A percentile compares a stretch with the other conserved stretches of the same genome.
Evolutionary conservation across 2,113 vertebrate genomes (phyloP).

Genomic region (Panthera tigris): DNA sequence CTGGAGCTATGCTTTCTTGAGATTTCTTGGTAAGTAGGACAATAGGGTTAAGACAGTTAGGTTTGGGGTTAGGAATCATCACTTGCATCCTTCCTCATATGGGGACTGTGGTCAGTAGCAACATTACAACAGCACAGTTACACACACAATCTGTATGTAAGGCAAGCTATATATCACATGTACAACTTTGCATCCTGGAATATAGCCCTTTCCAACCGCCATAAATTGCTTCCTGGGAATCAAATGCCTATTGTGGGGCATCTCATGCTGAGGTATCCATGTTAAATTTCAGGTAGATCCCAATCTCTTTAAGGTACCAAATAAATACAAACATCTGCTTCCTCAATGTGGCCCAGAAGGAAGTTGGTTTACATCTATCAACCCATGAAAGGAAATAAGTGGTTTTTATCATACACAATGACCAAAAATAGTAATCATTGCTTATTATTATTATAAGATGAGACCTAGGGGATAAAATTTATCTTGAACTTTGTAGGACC

Average conservation of each 20-base stretch:
- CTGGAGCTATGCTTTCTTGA: neutral
- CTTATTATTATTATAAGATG: constrained; percentile 19
- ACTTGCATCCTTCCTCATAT: neutral
- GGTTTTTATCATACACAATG: neutral
- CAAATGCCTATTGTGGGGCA: neutral
- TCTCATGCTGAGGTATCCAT: neutral
- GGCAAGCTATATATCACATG: neutral
- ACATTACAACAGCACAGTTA: neutral
- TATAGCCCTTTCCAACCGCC: neutral
- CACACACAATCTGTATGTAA: neutral
- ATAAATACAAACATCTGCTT: neutral
- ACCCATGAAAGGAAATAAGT: neutral
- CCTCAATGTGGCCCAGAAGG: neutral
- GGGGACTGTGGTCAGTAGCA: neutral
- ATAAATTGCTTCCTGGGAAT: neutral
- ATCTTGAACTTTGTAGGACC: constrained; percentile 34
- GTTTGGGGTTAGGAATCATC: neutral
- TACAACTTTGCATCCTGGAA: neutral
- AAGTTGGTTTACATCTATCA: constrained; percentile 22
- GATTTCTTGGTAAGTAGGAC: neutral
- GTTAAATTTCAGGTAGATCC: neutral
- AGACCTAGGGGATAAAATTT: neutral
- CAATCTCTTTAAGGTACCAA: constrained; percentile 22
- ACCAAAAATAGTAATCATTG: constrained; percentile 13
- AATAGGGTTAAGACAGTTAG: neutral